Base-by-base conservation (phyloP, 2,113 vertebrate genomes). In the Leuciscus idus region DNA sequence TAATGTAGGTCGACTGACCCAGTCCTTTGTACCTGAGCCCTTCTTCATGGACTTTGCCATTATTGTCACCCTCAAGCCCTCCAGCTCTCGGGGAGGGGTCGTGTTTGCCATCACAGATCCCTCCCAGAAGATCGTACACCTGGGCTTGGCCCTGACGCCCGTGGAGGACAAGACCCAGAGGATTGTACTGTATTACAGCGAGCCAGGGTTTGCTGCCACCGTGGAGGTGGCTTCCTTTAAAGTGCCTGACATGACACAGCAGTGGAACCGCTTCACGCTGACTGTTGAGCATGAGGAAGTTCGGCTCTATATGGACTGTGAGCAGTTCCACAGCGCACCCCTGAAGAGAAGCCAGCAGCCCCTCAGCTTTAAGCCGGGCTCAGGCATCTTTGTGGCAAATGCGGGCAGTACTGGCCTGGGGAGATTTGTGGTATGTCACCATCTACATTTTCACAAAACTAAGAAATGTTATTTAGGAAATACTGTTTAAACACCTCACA, bases 321-420 rank as follows among this genome's bases (percentile, higher is more conserved):
- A 99, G 90, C 97, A 98, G 59, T 95, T 97, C 79, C 93, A 96
- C 88, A 94, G 91, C 0, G 85, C 96, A 19, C 91, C 87, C 61
- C 96, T 99, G 90, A 90, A 87, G 88, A 94, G 98, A 74, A 95
- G 96, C 75, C 12, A 91, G 23, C 86, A 0, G 76, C 89, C 95
- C 23, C 91, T 99, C 87, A 92, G 89, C 4, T 98, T 99, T 8
- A 95, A 98, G 86, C 85, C 96, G 89, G 96, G 96, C 52, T 97
- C 97, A 0, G 98, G 97, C 13, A 95, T 99, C 94, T 99, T 99
- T 52, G 95, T 99, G n/a, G 98, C 97, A 75, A 98, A 96, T 2
- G 98, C 97, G 0, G 98, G 98, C 74, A 97, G 96, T 13, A 96
- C 96, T 0, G 96, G 96, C n/a, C 83, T 98, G 91, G 91, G 95